Evolutionary conservation across 2,888 invertebrate species (phyloP), one percentile per base, ranked within the genome.

Genomic region (Synanthedon andrenaeformis): DNA sequence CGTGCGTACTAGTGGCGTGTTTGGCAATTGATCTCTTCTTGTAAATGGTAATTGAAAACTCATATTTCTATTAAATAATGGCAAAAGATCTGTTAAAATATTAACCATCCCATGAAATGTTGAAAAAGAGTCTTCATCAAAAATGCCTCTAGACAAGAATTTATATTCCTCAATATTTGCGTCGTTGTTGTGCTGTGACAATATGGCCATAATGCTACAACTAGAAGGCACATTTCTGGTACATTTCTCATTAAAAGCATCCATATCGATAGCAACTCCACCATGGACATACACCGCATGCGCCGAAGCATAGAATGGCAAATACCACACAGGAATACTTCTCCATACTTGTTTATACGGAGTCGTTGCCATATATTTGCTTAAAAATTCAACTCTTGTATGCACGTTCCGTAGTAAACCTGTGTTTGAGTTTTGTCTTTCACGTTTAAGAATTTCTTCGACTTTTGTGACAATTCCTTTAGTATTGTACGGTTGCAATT

Each of bases 221-320:
- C 78, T 74, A 3, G 65, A 52, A 3, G 57, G 53, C 52, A 64
- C 63, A 54, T 58, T 65, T 54, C 59, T 72, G 19, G 64, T 66
- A 54, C 55, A 75, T 41, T 68, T 60, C 42, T 73, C 67, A 58
- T 76, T 79, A 42, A 70, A 76, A 0, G 59, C 60, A 14, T 54
- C 57, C 28, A 86, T 66, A 54, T 86, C 83, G 55, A 88, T 70
- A 1, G 76, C 78, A 6, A 90, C 74, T 2, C 90, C 91, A 8
- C 89, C 90, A 58, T 77, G 76, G 63, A 89, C 81, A 90, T 90
- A 91, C 28, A 90, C 74, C 49, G 88, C 78, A 56, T 83, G 74
- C 28, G 88, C 72, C 60, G 90, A 75, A 1, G 85, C 74, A 49
- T 90, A 89, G 63, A 90, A 90, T 17, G 85, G 63, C 14, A 88